phyloP scores from a whole-genome alignment of 2,113 vertebrate species.

The Hippolais icterina region DNA sequence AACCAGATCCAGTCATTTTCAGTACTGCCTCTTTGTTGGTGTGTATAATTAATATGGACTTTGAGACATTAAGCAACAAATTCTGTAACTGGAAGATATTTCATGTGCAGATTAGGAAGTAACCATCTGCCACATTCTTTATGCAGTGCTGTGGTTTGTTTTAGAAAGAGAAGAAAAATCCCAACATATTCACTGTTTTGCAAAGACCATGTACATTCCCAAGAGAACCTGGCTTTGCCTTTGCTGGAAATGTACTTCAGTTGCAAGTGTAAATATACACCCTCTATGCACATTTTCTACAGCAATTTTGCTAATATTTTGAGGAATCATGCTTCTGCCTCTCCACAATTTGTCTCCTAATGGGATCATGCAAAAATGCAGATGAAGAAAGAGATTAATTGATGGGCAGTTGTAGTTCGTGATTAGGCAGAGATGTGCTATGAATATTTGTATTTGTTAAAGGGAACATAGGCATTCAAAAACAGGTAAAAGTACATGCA shows the following conservation, averaged over 20 bases:
- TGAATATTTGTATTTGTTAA: background rate
- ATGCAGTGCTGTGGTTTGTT: background rate
- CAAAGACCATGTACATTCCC: background rate
- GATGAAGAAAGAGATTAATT: background rate
- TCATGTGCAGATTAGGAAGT: constrained; percentile 49
- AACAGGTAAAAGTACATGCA: background rate
- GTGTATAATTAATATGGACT: constrained; percentile 37
- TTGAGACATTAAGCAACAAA: constrained; percentile 55
- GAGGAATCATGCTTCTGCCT: background rate
- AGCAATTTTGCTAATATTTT: background rate
- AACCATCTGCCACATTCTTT: constrained; percentile 55
- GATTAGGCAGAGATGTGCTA: background rate
- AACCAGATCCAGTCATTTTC: constrained; percentile 2
- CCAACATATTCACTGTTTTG: background rate
- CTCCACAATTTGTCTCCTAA: background rate
- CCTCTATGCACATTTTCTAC: background rate
- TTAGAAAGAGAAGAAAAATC: background rate
- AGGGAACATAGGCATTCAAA: background rate
- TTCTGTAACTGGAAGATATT: constrained; percentile 47
- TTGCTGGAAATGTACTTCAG: background rate
- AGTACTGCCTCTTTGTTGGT: background rate
- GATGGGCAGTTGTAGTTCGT: background rate
- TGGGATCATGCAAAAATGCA: background rate
- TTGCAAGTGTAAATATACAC: background rate
- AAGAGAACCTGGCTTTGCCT: background rate